phyloP scores from a whole-genome alignment of 2,797 vertebrate species.

The Buceros bicornis region DNA sequence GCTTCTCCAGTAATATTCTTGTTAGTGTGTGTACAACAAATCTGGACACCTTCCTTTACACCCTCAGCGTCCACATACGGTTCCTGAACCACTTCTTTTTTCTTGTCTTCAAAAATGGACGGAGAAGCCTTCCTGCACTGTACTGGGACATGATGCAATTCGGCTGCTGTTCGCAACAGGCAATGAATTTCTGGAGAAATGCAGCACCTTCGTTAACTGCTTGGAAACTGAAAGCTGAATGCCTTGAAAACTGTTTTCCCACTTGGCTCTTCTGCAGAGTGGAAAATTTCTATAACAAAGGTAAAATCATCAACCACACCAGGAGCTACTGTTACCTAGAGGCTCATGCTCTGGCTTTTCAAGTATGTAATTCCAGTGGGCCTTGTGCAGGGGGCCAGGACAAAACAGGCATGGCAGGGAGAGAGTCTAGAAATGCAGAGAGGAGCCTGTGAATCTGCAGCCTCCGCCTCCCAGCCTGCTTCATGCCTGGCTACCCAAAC shows the following conservation, averaged over 20 bases:
- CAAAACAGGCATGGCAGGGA: not conserved
- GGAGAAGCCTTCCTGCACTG: fast-evolving
- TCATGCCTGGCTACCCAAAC: not conserved
- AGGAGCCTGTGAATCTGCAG: not conserved
- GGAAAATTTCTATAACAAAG: not conserved
- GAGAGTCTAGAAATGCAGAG: not conserved
- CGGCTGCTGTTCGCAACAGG: not conserved
- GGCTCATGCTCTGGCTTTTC: not conserved
- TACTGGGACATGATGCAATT: not conserved
- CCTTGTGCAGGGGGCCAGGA: not conserved
- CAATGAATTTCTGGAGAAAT: not conserved
- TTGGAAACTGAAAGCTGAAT: not conserved
- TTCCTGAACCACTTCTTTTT: not conserved
- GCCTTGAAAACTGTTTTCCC: not conserved
- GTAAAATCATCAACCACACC: not conserved
- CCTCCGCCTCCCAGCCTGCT: not conserved
- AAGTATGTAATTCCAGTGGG: not conserved
- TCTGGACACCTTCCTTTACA: not conserved
- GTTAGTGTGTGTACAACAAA: not conserved
- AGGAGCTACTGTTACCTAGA: not conserved
- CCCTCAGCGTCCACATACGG: not conserved
- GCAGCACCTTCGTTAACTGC: not conserved
- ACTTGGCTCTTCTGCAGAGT: not conserved
- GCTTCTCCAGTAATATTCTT: not conserved
- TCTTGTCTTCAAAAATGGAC: not conserved